Evolutionary conservation across 2,888 invertebrate species (phyloP).

Genomic region (Mellilla xanthometata): DNA sequence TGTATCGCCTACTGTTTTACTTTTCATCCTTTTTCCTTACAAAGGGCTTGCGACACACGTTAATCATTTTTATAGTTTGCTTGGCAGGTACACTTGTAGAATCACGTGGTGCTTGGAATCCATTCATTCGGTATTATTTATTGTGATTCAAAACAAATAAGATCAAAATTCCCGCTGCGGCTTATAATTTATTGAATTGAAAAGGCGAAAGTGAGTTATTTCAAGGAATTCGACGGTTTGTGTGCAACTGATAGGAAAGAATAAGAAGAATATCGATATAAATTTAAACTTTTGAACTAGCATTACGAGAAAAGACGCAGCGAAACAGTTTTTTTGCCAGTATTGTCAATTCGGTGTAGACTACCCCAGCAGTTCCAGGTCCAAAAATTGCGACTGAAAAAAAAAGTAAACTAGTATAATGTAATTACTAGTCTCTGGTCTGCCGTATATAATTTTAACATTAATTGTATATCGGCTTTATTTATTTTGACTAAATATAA

Average conservation of each 20-base stretch:
- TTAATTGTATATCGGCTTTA: too few species aligned
- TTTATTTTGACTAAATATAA: too few species aligned
- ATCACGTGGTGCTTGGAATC: constrained; percentile 56
- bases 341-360: too few species aligned
- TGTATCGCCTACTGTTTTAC: constrained; percentile 39
- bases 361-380: too few species aligned
- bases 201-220: constrained; percentile 32
- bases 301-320: too few species aligned
- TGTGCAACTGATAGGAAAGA: neutral
- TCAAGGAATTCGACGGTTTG: constrained; percentile 54
- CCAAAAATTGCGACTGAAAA: too few species aligned
- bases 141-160: constrained; percentile 67
- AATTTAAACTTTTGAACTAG: too few species aligned
- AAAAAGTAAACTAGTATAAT: too few species aligned
- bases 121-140: constrained; percentile 55
- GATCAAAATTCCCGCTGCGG: constrained; percentile 61
- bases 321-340: too few species aligned
- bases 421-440: too few species aligned
- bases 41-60: constrained; percentile 49
- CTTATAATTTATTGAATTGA: constrained; percentile 41
- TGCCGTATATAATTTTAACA: too few species aligned
- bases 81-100: constrained; percentile 50
- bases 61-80: constrained; percentile 65
- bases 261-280: too few species aligned
- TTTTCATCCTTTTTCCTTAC: constrained; percentile 38